These are phyloP conservation scores for Galerucella nymphaeae DNA, from an alignment of 2,888 invertebrate species.

Conservation along the genomic window DNA sequence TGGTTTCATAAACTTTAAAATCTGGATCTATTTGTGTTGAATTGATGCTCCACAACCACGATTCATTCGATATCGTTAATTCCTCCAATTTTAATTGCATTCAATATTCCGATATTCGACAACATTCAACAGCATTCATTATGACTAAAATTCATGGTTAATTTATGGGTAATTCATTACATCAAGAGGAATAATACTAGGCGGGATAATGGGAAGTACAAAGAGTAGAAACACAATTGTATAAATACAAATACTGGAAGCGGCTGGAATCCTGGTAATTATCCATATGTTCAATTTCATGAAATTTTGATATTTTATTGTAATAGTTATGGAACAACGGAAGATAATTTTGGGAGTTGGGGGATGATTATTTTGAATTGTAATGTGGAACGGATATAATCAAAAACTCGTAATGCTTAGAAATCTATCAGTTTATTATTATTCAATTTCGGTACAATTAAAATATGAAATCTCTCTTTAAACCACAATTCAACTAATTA, in stretches of 20 bases:
- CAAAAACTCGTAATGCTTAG: not conserved
- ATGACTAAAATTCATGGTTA: not conserved
- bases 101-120: constrained; percentile 3
- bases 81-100: constrained; percentile 7
- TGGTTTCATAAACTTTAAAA: too few relatives aligned
- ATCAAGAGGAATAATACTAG: not conserved
- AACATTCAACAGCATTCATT: constrained; percentile 11
- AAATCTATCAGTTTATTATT: not conserved
- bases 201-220: not conserved
- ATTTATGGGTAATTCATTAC: constrained; percentile 6
- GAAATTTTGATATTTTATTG: not conserved
- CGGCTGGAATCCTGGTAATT: not conserved
- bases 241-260: constrained; percentile 16
- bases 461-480: too few relatives aligned
- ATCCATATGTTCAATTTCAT: not conserved
- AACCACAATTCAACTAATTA: too few relatives aligned
- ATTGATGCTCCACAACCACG: not conserved
- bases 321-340: not conserved
- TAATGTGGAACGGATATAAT: not conserved
- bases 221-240: constrained; percentile 5
- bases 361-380: not conserved
- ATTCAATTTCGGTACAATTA: not conserved
- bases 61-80: not conserved
- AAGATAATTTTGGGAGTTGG: not conserved
- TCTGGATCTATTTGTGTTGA: not conserved